Evolutionary conservation across 2,797 vertebrate species (phyloP), one percentile per base, ranked within the genome.

Genomic region (Coranthus polyacanthus): DNA sequence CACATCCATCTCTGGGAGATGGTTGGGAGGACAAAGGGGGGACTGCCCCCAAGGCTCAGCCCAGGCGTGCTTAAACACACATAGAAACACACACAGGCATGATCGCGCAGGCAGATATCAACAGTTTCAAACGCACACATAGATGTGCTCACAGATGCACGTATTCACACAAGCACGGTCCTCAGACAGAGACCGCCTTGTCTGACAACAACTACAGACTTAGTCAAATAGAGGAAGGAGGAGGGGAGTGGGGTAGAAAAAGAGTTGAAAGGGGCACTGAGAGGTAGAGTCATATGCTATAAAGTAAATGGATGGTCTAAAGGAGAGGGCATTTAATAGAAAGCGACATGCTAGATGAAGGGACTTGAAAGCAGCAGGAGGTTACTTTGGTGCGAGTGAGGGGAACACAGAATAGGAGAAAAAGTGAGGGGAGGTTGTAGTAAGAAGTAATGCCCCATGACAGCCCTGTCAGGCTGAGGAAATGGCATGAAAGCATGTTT

Each of bases 1-100:
- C 90, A 91, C 92, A 94, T 94, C 91, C 92, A 93, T 94, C 93
- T 94, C 88, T 78, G 79, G 77, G 90, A 90, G 88, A 90, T 91
- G 92, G 89, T 84, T 65, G 86, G 86, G 86, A 89, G 90, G 92
- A 94, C 93, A 94, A 94, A 92, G 82, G 86, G 84, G 85, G 77
- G 79, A 87, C 87, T 84, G 87, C 85, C 90, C 88, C 82, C 81
- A 43, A 86, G 89, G 88, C 89, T 85, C 88, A 81, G 79, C 85
- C 74, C 72, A 59, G 77, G 85, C 84, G 16, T 75, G 68, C 81
- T 85, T 86, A 88, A 85, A 87, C 78, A 67, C 74, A 74, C 75
- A 67, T 38, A 43, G 52, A 45, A 44, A 44, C 34, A 21, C 26
- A 44, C 58, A 36, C 59, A 56, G 52, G 67, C 46, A 7, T 24